Percentiles rank a stretch among this genome's conserved stretches.
These are phyloP conservation scores for Sipha flava DNA, from an alignment of 1,140 invertebrate genomes.

Conservation along the genomic window DNA sequence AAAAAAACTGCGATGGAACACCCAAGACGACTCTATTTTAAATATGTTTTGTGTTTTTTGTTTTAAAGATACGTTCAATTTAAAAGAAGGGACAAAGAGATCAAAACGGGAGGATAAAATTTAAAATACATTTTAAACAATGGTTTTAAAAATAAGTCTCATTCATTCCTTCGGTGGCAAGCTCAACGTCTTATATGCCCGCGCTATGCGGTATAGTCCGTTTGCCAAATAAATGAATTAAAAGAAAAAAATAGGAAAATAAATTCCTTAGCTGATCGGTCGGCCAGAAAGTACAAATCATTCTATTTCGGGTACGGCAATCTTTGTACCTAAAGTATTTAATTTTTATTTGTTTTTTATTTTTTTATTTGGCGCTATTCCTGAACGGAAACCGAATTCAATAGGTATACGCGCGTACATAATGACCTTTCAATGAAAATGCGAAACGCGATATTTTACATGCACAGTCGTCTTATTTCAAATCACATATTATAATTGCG, in stretches of 20 bases:
- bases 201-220: not conserved
- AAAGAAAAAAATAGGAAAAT: not conserved
- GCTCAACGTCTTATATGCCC: not conserved
- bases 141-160: constrained; percentile 3
- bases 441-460: not conserved
- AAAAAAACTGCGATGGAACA: not conserved
- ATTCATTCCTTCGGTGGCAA: not conserved
- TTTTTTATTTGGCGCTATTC: not conserved
- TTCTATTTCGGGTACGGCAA: not conserved
- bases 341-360: not conserved
- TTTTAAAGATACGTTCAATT: not conserved
- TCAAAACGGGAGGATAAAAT: not conserved
- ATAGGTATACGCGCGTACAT: not conserved
- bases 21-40: constrained; percentile 8
- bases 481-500: not conserved
- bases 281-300: not conserved
- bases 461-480: not conserved
- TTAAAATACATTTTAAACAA: not conserved
- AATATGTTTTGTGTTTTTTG: not conserved
- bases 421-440: not conserved
- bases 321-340: not conserved
- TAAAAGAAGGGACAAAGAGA: not conserved
- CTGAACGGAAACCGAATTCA: not conserved
- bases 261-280: not conserved
- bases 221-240: not conserved